These are phyloP conservation scores for Macrotis lagotis DNA, from an alignment of 2,113 vertebrate species.

Conservation along the genomic window DNA sequence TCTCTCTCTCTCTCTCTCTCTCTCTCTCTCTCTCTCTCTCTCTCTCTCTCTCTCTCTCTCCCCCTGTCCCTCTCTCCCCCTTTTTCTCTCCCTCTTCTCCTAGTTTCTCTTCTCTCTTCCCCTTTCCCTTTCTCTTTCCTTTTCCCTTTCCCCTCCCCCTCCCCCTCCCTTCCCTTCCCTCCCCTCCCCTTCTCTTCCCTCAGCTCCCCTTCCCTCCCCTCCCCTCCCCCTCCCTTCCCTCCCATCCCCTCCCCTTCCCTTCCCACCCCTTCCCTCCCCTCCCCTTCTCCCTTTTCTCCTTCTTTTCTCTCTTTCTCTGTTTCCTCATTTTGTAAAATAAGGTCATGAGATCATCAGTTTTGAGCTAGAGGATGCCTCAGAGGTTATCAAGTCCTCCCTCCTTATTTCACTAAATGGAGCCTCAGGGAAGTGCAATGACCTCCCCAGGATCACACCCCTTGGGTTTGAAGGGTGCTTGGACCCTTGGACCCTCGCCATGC, in stretches of 20 bases:
- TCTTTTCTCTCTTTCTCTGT: neutral
- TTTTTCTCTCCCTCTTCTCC: too few species aligned
- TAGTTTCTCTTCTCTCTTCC: too few species aligned
- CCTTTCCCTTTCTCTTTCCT: too few species aligned
- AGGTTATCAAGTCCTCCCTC: neutral
- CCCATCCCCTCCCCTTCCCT: neutral
- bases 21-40: too few species aligned
- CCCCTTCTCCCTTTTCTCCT: fast-evolving
- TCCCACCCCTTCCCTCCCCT: neutral
- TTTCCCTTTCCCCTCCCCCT: too few species aligned
- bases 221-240: neutral
- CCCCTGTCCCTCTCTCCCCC: too few species aligned
- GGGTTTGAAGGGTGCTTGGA: neutral
- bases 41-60: too few species aligned
- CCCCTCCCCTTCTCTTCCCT: neutral
- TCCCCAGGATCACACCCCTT: neutral
- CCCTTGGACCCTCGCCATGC: neutral
- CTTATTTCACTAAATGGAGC: neutral
- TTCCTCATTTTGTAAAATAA: neutral
- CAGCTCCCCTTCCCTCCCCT: neutral
- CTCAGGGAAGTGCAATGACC: neutral
- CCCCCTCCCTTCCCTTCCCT: neutral
- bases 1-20: too few species aligned
- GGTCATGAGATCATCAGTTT: neutral
- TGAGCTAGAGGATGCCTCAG: neutral